Conservation (phyloP, 1,140 invertebrate species). For the Ceratosolen fusciceps region DNA sequence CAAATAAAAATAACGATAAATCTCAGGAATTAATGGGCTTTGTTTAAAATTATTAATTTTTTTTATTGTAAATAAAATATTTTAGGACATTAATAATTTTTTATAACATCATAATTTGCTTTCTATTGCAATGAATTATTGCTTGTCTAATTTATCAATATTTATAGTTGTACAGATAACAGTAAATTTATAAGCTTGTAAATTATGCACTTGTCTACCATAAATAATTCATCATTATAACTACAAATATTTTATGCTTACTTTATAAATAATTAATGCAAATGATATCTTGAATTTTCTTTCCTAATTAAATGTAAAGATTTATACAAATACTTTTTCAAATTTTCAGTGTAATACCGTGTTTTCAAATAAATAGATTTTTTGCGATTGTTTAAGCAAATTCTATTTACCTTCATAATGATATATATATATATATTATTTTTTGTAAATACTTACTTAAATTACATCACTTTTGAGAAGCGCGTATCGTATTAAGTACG, state of each 20-base stretch:
- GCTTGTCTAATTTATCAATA: constrained; percentile 26
- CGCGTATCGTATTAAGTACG: not conserved
- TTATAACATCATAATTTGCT: constrained; percentile 10
- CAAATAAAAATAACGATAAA: not conserved
- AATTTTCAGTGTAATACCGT: not conserved
- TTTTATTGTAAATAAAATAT: constrained; percentile 18
- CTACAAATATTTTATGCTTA: constrained; percentile 24
- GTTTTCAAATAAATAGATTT: no score
- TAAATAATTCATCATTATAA: constrained; percentile 33
- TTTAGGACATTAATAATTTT: constrained; percentile 21
- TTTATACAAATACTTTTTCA: not conserved
- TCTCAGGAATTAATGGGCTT: not conserved
- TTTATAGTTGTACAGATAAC: constrained; percentile 32
- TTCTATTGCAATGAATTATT: constrained; percentile 27
- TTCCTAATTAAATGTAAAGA: not conserved
- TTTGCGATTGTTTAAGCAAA: no score
- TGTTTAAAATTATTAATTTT: not conserved
- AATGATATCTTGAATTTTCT: constrained; percentile 5
- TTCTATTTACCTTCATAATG: not conserved
- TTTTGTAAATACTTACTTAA: not conserved
- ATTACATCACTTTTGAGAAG: not conserved
- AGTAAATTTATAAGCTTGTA: constrained; percentile 36
- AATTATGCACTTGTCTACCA: constrained; percentile 18
- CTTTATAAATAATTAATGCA: constrained; percentile 34
- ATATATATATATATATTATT: not conserved